Conservation (phyloP, 2,797 vertebrate genomes). For the Zenarchopterus dispar region DNA sequence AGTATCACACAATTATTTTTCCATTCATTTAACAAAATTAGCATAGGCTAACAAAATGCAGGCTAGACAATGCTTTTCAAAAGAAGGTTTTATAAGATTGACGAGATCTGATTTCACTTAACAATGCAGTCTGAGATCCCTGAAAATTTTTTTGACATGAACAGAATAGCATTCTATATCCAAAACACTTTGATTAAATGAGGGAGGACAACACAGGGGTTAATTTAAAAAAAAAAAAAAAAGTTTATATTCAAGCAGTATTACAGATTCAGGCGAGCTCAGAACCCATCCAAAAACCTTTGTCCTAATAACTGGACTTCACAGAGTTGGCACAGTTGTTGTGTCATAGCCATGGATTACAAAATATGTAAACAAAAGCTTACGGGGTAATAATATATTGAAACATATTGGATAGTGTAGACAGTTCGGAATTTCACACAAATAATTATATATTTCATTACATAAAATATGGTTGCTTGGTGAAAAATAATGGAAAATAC, state of each 20-base stretch:
- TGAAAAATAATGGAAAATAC: conserved; percentile 67
- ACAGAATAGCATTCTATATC: conserved; percentile 55
- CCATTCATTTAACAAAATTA: conserved; percentile 68
- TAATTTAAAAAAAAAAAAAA: conserved; percentile 57
- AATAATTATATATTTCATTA: conserved; percentile 60
- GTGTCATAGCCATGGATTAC: conserved; percentile 67
- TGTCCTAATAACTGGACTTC: conserved; percentile 53
- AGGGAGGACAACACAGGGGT: conserved; percentile 56
- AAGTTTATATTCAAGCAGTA: conserved; percentile 67
- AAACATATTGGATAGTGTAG: conserved; percentile 42
- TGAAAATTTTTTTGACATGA: conserved; percentile 74
- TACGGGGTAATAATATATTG: conserved; percentile 33
- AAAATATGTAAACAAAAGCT: conserved; percentile 55
- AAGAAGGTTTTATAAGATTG: conserved; percentile 48
- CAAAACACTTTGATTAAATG: conserved; percentile 56
- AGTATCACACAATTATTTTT: conserved; percentile 57
- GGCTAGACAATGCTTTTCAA: conserved; percentile 57
- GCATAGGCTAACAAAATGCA: conserved; percentile 68
- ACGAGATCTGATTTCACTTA: conserved; percentile 61
- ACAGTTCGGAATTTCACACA: conserved; percentile 46
- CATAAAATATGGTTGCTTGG: conserved; percentile 71
- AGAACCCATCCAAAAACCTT: conserved; percentile 63
- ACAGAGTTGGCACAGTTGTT: conserved; percentile 72
- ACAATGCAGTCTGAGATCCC: conserved; percentile 76
- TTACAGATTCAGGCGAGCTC: conserved; percentile 65